Percentiles rank a stretch among this genome's conserved stretches.
Evolutionary conservation across 2,113 vertebrate species (phyloP).

Genomic region (Xenopus tropicalis): UCB_Xtro_10.0 CM004448.2:97258001-97258500

Average conservation of each 20-base stretch:
- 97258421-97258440: background rate
- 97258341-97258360: slow-evolving; percentile 24
- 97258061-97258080: slow-evolving; percentile 30
- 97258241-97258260: slow-evolving; percentile 7
- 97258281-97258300: background rate
- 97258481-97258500: too few species aligned
- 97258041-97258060: slow-evolving; percentile 27
- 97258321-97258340: slow-evolving; percentile 7
- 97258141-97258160: slow-evolving; percentile 23
- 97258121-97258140: slow-evolving; percentile 14
- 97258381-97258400: background rate
- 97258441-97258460: background rate
- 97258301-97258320: slow-evolving; percentile 34
- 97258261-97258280: slow-evolving; percentile 11
- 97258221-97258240: slow-evolving; percentile 5
- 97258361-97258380: slow-evolving; percentile 3
- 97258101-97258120: slow-evolving; percentile 36
- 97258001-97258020: slow-evolving; percentile 29
- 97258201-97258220: slow-evolving; percentile 33
- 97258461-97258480: background rate
- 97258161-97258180: slow-evolving; percentile 18
- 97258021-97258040: slow-evolving; percentile 35
- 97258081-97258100: slow-evolving; percentile 31
- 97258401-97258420: slow-evolving; percentile 3
- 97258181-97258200: slow-evolving; percentile 22